Percentiles rank a stretch among this genome's conserved stretches.
Evolutionary conservation across 2,113 vertebrate genomes (phyloP).

Genomic region (Oreochromis tanganicae): DNA sequence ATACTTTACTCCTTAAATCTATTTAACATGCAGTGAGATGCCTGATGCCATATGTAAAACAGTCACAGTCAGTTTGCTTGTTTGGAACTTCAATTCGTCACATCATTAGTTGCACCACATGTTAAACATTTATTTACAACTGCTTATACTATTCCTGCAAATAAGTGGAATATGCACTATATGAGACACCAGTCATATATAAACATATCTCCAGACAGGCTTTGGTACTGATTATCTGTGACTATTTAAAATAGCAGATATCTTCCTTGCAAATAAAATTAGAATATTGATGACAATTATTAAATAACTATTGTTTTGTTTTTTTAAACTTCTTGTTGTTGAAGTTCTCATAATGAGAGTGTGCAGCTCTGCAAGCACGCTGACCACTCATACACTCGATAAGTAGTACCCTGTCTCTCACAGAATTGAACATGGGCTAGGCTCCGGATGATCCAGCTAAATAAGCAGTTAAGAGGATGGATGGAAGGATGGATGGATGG

Average conservation of each 20-base stretch:
- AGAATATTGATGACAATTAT: background rate
- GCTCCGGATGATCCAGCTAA: background rate
- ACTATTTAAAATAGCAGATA: background rate
- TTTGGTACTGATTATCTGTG: background rate
- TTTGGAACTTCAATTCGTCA: background rate
- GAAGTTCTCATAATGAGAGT: background rate
- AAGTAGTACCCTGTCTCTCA: background rate
- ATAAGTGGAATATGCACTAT: background rate
- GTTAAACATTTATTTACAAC: background rate
- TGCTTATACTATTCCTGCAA: background rate
- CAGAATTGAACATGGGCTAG: background rate
- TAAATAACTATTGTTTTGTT: accelerated
- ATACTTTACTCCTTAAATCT: background rate
- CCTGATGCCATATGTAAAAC: background rate
- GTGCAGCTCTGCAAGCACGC: background rate
- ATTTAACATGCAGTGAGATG: background rate
- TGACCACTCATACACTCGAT: background rate
- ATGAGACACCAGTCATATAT: background rate
- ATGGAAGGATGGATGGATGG: background rate
- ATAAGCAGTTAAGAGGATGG: background rate
- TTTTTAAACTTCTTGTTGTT: background rate
- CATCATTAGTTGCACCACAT: background rate
- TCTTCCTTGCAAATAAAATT: background rate
- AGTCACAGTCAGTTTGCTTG: background rate
- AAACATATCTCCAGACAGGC: background rate